phyloP scores from a whole-genome alignment of 1,140 invertebrate species.

The Diachasmimorpha longicaudata region DNA sequence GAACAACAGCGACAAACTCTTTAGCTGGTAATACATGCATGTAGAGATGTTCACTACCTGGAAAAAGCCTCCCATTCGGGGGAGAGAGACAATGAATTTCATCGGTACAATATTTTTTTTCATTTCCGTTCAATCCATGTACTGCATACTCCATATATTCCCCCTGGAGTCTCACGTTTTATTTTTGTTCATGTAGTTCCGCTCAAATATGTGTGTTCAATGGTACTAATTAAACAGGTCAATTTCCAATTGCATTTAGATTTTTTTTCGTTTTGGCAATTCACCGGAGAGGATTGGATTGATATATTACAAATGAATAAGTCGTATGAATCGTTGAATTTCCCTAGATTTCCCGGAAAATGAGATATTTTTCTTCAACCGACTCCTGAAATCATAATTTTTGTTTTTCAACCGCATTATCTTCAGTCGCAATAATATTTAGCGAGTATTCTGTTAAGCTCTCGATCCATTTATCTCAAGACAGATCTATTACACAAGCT shows the following conservation, averaged over 20 bases:
- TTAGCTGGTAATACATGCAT: neutral
- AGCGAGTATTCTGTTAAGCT: too few relatives aligned
- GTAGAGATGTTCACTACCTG: neutral
- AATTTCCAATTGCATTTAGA: neutral
- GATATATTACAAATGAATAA: neutral
- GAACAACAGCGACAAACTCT: conserved; percentile 9
- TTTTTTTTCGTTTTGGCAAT: neutral
- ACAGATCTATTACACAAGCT: neutral
- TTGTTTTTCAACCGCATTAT: too few relatives aligned
- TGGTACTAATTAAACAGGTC: neutral
- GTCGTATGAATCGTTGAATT: too few relatives aligned
- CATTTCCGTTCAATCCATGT: conserved; percentile 24
- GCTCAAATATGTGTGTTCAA: neutral
- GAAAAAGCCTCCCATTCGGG: conserved; percentile 15
- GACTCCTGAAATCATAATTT: too few relatives aligned
- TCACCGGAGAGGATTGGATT: neutral
- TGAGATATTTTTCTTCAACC: too few relatives aligned
- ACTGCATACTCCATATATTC: neutral
- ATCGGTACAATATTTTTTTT: conserved; percentile 18
- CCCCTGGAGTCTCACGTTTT: neutral
- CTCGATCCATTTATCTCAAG: neutral
- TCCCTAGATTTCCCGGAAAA: too few relatives aligned
- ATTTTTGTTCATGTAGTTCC: neutral
- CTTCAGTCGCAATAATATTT: too few relatives aligned
- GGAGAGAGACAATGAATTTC: neutral